Conservation (phyloP, 2,113 vertebrate species). For the Pachycephala philippinensis region DNA sequence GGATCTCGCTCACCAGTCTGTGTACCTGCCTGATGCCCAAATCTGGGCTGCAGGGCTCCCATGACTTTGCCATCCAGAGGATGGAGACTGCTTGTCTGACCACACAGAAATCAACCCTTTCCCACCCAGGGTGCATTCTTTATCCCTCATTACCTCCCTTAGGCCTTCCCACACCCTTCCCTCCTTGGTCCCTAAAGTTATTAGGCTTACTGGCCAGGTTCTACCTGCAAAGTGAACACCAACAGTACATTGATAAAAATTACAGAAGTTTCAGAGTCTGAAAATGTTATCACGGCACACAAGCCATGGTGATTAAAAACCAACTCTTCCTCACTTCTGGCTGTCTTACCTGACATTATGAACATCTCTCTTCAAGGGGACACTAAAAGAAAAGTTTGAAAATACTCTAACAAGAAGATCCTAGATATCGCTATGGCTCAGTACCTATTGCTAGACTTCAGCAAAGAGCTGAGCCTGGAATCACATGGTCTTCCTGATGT, state of each 20-base stretch:
- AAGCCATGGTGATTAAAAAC: background rate
- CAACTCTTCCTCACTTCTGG: background rate
- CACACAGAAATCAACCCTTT: background rate
- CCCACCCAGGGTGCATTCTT: background rate
- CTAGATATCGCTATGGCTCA: accelerated
- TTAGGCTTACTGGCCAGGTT: background rate
- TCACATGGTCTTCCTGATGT: background rate
- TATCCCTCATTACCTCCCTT: background rate
- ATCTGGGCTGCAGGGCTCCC: background rate
- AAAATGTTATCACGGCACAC: background rate
- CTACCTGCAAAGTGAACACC: background rate
- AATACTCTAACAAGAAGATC: background rate
- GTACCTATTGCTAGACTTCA: background rate
- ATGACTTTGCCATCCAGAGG: background rate
- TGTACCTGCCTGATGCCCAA: background rate
- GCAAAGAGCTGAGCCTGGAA: background rate
- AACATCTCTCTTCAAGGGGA: background rate
- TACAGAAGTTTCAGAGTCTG: background rate
- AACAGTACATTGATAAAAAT: background rate
- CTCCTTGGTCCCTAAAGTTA: background rate
- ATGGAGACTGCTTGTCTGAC: background rate
- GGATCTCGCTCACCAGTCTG: background rate
- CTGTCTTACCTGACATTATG: background rate
- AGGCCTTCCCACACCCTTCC: background rate
- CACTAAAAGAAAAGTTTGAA: too few relatives aligned